Percentiles rank a stretch among this genome's conserved stretches.
phyloP scores from a whole-genome alignment of 2,888 invertebrate species.

The Lithophane semibrunnea region DNA sequence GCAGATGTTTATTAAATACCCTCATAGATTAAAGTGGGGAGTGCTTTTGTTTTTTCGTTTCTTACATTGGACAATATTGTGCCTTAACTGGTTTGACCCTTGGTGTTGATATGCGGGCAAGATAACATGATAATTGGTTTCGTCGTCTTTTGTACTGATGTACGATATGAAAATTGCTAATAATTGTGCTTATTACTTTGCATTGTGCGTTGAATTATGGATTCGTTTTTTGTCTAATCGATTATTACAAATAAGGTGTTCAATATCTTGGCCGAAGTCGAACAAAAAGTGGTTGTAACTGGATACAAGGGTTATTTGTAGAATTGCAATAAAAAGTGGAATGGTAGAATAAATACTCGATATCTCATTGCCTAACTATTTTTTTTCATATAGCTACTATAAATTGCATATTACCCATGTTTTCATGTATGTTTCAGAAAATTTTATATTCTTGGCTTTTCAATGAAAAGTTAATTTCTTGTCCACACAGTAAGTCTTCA shows the following conservation, averaged over 20 bases:
- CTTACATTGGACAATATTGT: constrained; percentile 83
- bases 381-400: not conserved
- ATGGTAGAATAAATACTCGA: constrained; percentile 9
- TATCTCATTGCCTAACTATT: not conserved
- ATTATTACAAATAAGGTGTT: constrained; percentile 49
- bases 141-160: constrained; percentile 74
- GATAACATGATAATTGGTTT: constrained; percentile 82
- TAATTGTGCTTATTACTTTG: constrained; percentile 64
- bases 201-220: constrained; percentile 53
- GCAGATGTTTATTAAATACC: constrained; percentile 89
- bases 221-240: constrained; percentile 50
- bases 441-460: not conserved
- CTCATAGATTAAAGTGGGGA: constrained; percentile 87
- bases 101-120: constrained; percentile 84
- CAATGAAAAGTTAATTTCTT: not conserved
- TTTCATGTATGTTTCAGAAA: too few species aligned
- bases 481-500: too few species aligned
- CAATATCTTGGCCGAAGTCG: constrained; percentile 32
- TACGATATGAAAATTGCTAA: constrained; percentile 73
- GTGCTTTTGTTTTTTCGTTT: constrained; percentile 86
- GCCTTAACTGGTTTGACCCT: constrained; percentile 85
- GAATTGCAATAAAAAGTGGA: constrained; percentile 43
- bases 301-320: constrained; percentile 53
- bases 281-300: constrained; percentile 58
- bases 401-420: too few species aligned